These are phyloP conservation scores for Ochotona curzoniae DNA, from an alignment of 2,113 vertebrate species.

Conservation along the genomic window DNA sequence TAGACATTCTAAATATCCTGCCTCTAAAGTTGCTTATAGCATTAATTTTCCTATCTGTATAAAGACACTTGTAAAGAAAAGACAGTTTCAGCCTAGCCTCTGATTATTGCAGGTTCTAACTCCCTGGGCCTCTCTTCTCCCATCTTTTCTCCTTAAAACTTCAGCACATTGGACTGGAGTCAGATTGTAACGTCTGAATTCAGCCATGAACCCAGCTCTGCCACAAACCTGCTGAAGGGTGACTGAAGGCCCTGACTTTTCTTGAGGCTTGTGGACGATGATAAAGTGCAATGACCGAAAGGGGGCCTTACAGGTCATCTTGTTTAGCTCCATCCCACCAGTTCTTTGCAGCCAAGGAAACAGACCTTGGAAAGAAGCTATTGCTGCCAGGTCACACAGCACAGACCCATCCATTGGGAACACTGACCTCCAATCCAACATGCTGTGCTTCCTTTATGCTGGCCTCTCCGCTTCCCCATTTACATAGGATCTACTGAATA, in stretches of 20 bases:
- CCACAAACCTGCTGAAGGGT: neutral
- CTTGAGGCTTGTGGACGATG: neutral
- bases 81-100: neutral
- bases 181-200: neutral
- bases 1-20: neutral
- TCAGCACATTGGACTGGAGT: neutral
- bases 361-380: neutral
- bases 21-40: neutral
- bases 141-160: neutral
- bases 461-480: neutral
- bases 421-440: neutral
- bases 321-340: rapidly evolving
- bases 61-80: slow-evolving; percentile 12
- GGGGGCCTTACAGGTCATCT: neutral
- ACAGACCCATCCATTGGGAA: neutral
- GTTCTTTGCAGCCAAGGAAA: neutral
- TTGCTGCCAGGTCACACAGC: neutral
- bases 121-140: too few relatives aligned
- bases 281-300: neutral
- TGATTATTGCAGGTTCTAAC: neutral
- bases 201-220: neutral
- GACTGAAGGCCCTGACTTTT: neutral
- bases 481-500: neutral
- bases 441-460: neutral
- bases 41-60: neutral